phyloP scores from a whole-genome alignment of 2,113 vertebrate genomes.

The Paramisgurnus dabryanus region DNA sequence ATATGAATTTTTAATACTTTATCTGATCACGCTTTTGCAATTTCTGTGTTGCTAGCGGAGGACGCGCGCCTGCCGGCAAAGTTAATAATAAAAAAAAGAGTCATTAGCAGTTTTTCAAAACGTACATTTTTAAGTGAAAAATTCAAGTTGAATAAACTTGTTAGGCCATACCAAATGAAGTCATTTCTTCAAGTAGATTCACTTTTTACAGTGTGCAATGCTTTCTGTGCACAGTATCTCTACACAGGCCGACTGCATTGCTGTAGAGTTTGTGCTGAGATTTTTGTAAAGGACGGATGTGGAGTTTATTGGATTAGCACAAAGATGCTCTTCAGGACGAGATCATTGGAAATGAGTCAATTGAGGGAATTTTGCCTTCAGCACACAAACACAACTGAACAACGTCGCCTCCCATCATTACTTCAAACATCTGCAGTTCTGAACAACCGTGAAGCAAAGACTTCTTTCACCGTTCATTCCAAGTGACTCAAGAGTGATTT shows the following conservation, averaged over 20 bases:
- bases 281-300: background rate
- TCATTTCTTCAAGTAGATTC: background rate
- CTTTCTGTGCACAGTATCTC: slow-evolving; percentile 13
- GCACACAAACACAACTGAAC: slow-evolving; percentile 10
- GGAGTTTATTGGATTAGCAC: slow-evolving; percentile 12
- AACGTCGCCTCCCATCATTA: background rate
- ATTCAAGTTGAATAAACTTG: too few species aligned
- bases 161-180: too few species aligned
- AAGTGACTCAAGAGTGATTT: background rate
- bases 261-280: background rate
- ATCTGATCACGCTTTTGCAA: too few species aligned
- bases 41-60: too few species aligned
- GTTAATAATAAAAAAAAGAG: too few species aligned
- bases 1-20: too few species aligned
- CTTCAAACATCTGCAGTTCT: slow-evolving; percentile 11
- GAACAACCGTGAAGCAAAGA: slow-evolving; percentile 13
- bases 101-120: too few species aligned
- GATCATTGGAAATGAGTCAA: slow-evolving; percentile 37
- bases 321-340: slow-evolving; percentile 37
- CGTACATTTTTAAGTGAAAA: too few species aligned
- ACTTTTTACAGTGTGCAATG: slow-evolving; percentile 7
- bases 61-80: too few species aligned
- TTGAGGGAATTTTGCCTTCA: slow-evolving; percentile 26
- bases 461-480: slow-evolving; percentile 15
- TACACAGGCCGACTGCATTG: slow-evolving; percentile 1